Evolutionary conservation across 2,888 invertebrate species (phyloP).

Genomic region (Lapara coniferarum): DNA sequence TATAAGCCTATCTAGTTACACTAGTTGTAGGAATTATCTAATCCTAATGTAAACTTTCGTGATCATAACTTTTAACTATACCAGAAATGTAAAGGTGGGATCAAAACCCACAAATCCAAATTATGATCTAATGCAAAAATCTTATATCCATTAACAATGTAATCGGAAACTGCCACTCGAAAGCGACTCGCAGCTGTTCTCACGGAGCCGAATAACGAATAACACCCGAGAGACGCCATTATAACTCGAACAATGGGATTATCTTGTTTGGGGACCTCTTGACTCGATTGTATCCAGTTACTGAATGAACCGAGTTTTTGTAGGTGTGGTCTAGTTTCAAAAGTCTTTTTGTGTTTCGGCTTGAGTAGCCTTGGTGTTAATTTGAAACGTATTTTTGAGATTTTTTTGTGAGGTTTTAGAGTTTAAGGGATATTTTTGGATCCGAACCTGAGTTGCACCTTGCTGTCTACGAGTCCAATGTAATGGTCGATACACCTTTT

Average conservation of each 20-base stretch:
- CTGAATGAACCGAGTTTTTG: slow-evolving; percentile 64
- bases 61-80: too few relatives aligned
- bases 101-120: slow-evolving; percentile 42
- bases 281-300: slow-evolving; percentile 78
- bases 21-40: too few relatives aligned
- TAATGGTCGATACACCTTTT: too few relatives aligned
- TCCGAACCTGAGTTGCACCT: too few relatives aligned
- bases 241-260: slow-evolving; percentile 79
- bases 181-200: slow-evolving; percentile 70
- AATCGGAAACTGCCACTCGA: slow-evolving; percentile 74
- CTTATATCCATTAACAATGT: slow-evolving; percentile 71
- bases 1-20: too few relatives aligned
- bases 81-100: background rate
- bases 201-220: slow-evolving; percentile 68
- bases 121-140: slow-evolving; percentile 60
- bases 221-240: slow-evolving; percentile 71
- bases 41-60: too few relatives aligned
- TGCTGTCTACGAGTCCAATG: too few relatives aligned
- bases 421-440: too few relatives aligned
- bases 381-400: slow-evolving; percentile 46
- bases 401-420: background rate
- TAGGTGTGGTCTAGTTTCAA: slow-evolving; percentile 66
- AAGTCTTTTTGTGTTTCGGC: slow-evolving; percentile 52
- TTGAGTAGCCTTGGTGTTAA: slow-evolving; percentile 33
- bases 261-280: slow-evolving; percentile 82